phyloP scores from a whole-genome alignment of 2,888 invertebrate species.

The Caenorhabditis sulstoni region DNA sequence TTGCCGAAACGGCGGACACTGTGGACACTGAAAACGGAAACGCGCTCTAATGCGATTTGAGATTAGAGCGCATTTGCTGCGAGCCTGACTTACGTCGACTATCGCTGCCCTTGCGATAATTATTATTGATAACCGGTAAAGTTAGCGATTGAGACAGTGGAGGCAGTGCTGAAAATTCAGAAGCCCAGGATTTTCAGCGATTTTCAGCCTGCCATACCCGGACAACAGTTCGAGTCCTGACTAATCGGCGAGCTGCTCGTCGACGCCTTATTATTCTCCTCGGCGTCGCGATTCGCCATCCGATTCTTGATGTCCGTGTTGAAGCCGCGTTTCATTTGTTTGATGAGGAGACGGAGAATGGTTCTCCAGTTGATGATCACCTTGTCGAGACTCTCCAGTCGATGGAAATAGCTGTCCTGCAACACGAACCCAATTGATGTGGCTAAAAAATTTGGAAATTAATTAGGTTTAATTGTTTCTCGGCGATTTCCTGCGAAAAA shows the following conservation, averaged over 20 bases:
- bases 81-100: conserved; percentile 26
- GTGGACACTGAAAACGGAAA: conserved; percentile 32
- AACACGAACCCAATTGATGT: too few species aligned
- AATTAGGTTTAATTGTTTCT: too few species aligned
- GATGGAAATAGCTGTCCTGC: conserved; percentile 61
- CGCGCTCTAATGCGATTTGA: not conserved
- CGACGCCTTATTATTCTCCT: conserved; percentile 49
- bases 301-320: conserved; percentile 70
- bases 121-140: conserved; percentile 48
- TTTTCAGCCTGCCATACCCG: conserved; percentile 18
- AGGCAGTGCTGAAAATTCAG: not conserved
- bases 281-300: conserved; percentile 60
- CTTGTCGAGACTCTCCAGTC: conserved; percentile 60
- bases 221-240: conserved; percentile 29
- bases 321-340: conserved; percentile 72
- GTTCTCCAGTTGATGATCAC: conserved; percentile 71
- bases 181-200: conserved; percentile 9
- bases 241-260: conserved; percentile 52
- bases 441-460: too few species aligned
- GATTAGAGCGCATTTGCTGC: not conserved
- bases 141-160: conserved; percentile 53
- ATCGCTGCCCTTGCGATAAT: conserved; percentile 52
- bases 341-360: conserved; percentile 67
- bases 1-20: conserved; percentile 22
- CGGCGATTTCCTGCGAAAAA: too few species aligned